Evolutionary conservation across 2,888 invertebrate genomes (phyloP).

Genomic region (Diadegma fenestrale): DNA sequence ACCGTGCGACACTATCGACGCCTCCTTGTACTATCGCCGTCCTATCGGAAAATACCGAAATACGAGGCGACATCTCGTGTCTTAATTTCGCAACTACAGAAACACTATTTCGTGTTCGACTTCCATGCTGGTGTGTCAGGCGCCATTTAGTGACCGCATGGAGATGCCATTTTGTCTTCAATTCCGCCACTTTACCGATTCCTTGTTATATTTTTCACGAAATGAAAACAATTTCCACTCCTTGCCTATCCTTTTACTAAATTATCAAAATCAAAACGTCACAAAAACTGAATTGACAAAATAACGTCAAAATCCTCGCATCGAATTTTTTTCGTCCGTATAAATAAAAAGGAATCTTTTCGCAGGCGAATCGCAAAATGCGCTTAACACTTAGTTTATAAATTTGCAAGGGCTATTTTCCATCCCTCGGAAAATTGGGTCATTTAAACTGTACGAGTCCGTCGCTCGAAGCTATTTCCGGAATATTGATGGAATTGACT

Average conservation of each 20-base stretch:
- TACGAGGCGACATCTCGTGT: constrained; percentile 38
- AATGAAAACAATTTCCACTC: background rate
- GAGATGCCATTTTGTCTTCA: constrained; percentile 1
- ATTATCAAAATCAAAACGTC: background rate
- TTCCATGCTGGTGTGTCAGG: background rate
- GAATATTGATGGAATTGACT: constrained; percentile 59
- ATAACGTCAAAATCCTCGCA: no score
- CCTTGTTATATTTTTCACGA: background rate
- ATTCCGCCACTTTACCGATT: background rate
- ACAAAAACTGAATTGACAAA: background rate
- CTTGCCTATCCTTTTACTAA: background rate
- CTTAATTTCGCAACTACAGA: background rate
- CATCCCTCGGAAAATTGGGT: constrained; percentile 50
- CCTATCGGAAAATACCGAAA: background rate
- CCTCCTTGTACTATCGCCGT: constrained; percentile 25
- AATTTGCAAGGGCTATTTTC: constrained; percentile 13
- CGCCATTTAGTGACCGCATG: constrained; percentile 19
- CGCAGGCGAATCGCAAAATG: background rate
- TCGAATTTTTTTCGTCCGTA: background rate
- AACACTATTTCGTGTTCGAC: background rate
- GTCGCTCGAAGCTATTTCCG: constrained; percentile 51
- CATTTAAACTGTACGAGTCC: constrained; percentile 40
- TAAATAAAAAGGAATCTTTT: background rate
- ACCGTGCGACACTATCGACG: constrained; percentile 44
- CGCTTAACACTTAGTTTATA: background rate